Percentiles rank a stretch among this genome's conserved stretches.
These are phyloP conservation scores for Pogonocherus hispidulus DNA, from an alignment of 2,888 invertebrate species.

Conservation along the genomic window DNA sequence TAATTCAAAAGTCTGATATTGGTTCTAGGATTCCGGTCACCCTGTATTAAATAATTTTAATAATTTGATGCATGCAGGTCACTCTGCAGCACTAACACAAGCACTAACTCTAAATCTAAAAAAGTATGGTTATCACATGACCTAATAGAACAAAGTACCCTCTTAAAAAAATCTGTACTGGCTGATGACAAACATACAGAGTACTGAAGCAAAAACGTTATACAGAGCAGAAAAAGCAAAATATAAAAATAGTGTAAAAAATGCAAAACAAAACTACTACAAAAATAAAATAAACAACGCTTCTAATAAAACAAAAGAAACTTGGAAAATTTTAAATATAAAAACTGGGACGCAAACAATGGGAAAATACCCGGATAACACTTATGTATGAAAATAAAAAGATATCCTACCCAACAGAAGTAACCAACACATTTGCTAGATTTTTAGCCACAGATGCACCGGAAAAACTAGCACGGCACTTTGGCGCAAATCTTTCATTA, in stretches of 20 bases:
- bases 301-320: background rate
- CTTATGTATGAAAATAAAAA: background rate
- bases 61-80: too few species aligned
- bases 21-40: too few species aligned
- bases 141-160: background rate
- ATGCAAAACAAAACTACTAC: background rate
- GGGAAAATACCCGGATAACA: background rate
- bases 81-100: too few species aligned
- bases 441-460: background rate
- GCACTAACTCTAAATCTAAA: background rate
- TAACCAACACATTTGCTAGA: background rate
- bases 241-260: background rate
- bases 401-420: background rate
- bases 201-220: background rate
- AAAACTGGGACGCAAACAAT: constrained; percentile 1
- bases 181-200: constrained; percentile 1
- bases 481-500: constrained; percentile 4
- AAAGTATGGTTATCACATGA: constrained; percentile 8
- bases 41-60: too few species aligned
- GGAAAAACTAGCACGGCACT: background rate
- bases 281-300: background rate
- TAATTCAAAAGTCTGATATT: too few species aligned
- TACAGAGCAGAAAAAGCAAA: background rate
- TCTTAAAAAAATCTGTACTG: constrained; percentile 15
- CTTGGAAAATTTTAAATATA: background rate